Evolutionary conservation across 2,113 vertebrate species (phyloP).

Genomic region (Jacana jacana): DNA sequence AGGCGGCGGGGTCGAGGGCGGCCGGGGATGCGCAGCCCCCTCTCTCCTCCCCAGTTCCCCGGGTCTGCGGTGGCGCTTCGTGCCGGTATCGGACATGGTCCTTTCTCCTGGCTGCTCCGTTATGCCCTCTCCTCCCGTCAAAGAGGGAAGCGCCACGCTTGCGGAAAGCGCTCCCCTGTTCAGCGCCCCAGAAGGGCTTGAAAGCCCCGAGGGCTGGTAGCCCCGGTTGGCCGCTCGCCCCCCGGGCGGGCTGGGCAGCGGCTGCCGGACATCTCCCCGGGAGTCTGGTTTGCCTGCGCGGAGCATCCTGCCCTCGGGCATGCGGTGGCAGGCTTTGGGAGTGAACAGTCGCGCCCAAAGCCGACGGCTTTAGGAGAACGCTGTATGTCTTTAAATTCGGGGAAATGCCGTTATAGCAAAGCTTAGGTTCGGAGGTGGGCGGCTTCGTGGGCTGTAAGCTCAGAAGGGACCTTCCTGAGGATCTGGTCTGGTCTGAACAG

Average conservation of each 20-base stretch:
- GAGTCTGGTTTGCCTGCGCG: too few species aligned
- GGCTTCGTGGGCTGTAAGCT: background rate
- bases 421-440: background rate
- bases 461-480: background rate
- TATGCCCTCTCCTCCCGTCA: too few species aligned
- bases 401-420: background rate
- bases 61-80: background rate
- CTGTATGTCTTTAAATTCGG: background rate
- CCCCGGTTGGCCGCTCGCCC: background rate
- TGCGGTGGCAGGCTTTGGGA: background rate
- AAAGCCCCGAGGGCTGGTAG: background rate
- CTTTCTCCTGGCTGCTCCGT: background rate
- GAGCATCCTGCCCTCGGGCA: background rate
- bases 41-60: background rate
- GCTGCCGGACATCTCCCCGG: background rate
- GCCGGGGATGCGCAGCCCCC: background rate
- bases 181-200: fast-evolving
- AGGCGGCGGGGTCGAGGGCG: background rate
- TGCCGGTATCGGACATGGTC: background rate
- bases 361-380: background rate
- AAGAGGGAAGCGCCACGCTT: background rate
- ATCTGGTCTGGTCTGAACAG: background rate
- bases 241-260: background rate
- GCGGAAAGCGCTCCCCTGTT: fast-evolving
- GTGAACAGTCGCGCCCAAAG: background rate